phyloP scores from a whole-genome alignment of 2,113 vertebrate species.

The Ctenodactylus gundi region DNA sequence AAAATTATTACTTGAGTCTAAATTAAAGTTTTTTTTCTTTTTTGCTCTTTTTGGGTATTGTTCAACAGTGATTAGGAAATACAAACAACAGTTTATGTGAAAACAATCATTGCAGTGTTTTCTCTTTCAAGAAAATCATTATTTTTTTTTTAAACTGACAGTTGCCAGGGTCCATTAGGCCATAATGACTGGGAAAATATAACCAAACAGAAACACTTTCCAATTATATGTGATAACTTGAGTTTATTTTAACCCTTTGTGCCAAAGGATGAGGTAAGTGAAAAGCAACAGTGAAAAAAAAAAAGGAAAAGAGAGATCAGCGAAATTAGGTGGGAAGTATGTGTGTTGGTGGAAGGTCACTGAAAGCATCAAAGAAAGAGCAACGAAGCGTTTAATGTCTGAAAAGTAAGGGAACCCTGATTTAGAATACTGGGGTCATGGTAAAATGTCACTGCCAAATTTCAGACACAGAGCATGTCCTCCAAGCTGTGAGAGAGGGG shows the following conservation, averaged over 20 bases:
- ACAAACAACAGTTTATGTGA: background rate
- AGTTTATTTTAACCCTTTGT: background rate
- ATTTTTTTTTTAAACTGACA: background rate
- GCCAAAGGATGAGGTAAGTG: background rate
- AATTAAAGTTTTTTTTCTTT: background rate
- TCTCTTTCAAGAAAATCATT: background rate
- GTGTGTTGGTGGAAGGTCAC: background rate
- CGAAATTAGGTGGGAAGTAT: background rate
- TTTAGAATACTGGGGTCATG: background rate
- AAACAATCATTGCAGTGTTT: background rate
- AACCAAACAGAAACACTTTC: background rate
- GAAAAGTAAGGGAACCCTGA: too few species aligned
- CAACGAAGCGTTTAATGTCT: too few species aligned
- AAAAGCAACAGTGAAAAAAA: background rate
- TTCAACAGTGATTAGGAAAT: background rate
- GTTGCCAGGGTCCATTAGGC: background rate
- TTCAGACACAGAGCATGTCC: background rate
- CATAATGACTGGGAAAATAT: background rate
- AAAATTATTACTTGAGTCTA: background rate
- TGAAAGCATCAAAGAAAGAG: background rate
- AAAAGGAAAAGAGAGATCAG: background rate
- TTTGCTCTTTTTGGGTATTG: slow-evolving; percentile 8
- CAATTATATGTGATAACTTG: background rate
- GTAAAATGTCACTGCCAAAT: background rate
- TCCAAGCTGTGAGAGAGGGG: background rate